Conservation (phyloP, 2,888 invertebrate species). For the Pinctada fucata region DNA sequence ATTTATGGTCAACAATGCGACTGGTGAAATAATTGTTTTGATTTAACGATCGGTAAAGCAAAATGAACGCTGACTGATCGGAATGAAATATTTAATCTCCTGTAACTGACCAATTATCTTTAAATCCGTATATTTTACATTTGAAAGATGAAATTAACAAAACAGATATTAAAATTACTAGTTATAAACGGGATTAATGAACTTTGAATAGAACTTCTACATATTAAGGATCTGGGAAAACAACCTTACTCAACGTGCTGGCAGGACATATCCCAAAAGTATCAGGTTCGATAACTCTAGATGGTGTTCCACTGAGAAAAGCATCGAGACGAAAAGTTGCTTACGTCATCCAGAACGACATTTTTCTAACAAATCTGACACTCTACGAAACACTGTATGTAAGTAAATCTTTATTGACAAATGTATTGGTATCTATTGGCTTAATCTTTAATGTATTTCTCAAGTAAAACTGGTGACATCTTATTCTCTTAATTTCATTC, state of each 20-base stretch:
- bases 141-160: too few relatives aligned
- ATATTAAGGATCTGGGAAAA: constrained; percentile 83
- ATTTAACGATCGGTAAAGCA: too few relatives aligned
- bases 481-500: background rate
- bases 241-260: constrained; percentile 85
- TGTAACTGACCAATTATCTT: too few relatives aligned
- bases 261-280: constrained; percentile 83
- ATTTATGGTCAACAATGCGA: too few relatives aligned
- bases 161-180: too few relatives aligned
- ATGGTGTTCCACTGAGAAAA: constrained; percentile 83
- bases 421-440: background rate
- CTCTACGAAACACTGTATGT: constrained; percentile 86
- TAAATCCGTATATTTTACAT: too few relatives aligned
- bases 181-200: too few relatives aligned
- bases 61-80: too few relatives aligned
- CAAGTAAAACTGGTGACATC: background rate
- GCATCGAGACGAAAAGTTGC: constrained; percentile 86
- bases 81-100: too few relatives aligned
- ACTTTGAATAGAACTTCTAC: background rate
- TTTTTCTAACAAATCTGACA: constrained; percentile 88
- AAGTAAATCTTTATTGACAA: constrained; percentile 40
- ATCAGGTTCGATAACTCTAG: constrained; percentile 83
- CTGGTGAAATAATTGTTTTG: too few relatives aligned
- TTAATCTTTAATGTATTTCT: background rate
- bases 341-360: constrained; percentile 89